phyloP scores from a whole-genome alignment of 2,113 vertebrate genomes.

The Hystrix cristata region DNA sequence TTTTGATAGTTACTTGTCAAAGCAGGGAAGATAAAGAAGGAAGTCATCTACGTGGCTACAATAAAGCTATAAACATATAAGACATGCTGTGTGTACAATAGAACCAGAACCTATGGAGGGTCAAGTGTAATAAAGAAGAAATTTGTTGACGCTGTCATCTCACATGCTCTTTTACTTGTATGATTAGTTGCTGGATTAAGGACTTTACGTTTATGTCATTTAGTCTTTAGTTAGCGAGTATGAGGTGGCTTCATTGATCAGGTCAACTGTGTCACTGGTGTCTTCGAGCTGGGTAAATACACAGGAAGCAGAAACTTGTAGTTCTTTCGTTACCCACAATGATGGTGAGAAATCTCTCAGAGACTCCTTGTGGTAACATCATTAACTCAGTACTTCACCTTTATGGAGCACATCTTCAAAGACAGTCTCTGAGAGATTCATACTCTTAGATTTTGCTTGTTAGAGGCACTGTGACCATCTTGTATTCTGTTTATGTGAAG shows the following conservation, averaged over 20 bases:
- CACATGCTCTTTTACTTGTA: not conserved
- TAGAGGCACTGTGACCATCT: not conserved
- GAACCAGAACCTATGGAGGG: conserved; percentile 33
- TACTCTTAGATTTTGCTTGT: not conserved
- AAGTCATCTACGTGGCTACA: conserved; percentile 70
- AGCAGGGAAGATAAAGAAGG: conserved; percentile 74
- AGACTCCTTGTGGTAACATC: not conserved
- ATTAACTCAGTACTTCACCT: not conserved
- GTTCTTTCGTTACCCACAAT: not conserved
- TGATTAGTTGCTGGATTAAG: not conserved
- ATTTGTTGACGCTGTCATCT: not conserved
- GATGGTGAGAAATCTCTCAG: not conserved
- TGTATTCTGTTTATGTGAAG: not conserved
- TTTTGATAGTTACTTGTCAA: conserved; percentile 74
- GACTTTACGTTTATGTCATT: not conserved
- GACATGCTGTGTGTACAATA: conserved; percentile 71
- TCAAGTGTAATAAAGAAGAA: conserved; percentile 53
- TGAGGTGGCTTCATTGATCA: not conserved
- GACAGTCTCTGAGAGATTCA: not conserved
- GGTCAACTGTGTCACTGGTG: not conserved
- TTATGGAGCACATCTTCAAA: not conserved
- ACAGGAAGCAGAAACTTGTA: not conserved
- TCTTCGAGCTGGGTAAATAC: not conserved
- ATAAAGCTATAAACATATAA: conserved; percentile 80
- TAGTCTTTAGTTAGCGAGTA: not conserved